phyloP scores from a whole-genome alignment of 2,888 invertebrate genomes.

The Xestia xanthographa region DNA sequence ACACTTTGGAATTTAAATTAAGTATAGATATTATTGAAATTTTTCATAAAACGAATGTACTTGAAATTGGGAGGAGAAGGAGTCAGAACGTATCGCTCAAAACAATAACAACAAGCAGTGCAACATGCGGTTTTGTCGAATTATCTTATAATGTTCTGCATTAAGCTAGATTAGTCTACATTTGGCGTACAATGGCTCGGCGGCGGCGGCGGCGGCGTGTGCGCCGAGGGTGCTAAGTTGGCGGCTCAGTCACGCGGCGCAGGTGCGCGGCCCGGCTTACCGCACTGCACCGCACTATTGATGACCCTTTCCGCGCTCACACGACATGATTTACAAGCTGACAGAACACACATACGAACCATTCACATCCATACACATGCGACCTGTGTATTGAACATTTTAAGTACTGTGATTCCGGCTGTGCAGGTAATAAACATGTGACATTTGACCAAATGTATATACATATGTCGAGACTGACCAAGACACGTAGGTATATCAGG shows the following conservation, averaged over 20 bases:
- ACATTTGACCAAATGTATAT: neutral
- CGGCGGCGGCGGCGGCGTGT: slow-evolving; percentile 40
- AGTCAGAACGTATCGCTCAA: neutral
- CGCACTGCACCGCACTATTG: slow-evolving; percentile 76
- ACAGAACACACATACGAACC: slow-evolving; percentile 31
- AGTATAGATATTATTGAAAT: neutral
- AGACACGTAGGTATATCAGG: neutral
- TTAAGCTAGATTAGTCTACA: slow-evolving; percentile 42
- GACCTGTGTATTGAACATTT: neutral
- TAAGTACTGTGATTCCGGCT: neutral
- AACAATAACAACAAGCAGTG: slow-evolving; percentile 1
- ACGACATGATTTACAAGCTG: slow-evolving; percentile 57
- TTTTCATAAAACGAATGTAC: neutral
- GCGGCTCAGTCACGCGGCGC: slow-evolving; percentile 74
- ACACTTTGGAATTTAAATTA: neutral
- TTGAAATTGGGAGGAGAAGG: neutral
- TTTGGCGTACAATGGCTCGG: slow-evolving; percentile 16
- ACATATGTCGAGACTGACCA: neutral
- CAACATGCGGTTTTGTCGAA: slow-evolving; percentile 4
- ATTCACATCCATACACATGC: neutral
- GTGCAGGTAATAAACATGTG: neutral
- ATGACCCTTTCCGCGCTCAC: slow-evolving; percentile 62
- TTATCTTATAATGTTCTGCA: slow-evolving; percentile 27
- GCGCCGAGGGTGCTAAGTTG: slow-evolving; percentile 71
- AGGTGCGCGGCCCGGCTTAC: slow-evolving; percentile 80